Conservation (phyloP, 2,888 invertebrate species). For the Ormyrus thymus region DNA sequence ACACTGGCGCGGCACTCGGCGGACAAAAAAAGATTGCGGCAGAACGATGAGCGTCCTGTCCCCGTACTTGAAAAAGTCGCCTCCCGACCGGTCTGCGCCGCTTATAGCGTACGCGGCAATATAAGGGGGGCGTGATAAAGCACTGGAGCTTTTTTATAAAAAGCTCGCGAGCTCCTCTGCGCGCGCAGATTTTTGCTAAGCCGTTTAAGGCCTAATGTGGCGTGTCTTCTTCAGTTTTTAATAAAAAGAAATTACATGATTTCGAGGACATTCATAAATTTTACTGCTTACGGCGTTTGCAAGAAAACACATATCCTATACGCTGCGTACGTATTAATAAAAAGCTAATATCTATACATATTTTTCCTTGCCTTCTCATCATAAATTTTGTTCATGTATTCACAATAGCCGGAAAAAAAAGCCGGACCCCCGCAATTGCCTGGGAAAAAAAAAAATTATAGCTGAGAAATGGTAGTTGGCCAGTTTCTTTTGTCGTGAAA, state of each 20-base stretch:
- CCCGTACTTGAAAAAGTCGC: conserved; percentile 23
- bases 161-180: not conserved
- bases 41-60: not conserved
- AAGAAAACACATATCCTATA: no score
- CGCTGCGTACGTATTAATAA: no score
- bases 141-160: not conserved
- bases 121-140: conserved; percentile 34
- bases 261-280: no score
- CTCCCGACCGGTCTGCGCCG: not conserved
- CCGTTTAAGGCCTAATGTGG: not conserved
- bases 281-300: no score
- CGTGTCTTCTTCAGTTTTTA: no score
- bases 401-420: not conserved
- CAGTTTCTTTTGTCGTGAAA: conserved; percentile 37
- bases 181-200: not conserved
- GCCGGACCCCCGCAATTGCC: conserved; percentile 13
- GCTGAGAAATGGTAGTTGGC: conserved; percentile 2
- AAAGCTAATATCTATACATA: no score
- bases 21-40: conserved; percentile 21
- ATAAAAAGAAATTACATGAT: no score
- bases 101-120: conserved; percentile 4
- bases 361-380: no score
- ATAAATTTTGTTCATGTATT: no score
- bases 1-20: not conserved
- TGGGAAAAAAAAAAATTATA: conserved; percentile 21